phyloP scores from a whole-genome alignment of 1,140 invertebrate genomes.

The Drosophila setifemur region DNA sequence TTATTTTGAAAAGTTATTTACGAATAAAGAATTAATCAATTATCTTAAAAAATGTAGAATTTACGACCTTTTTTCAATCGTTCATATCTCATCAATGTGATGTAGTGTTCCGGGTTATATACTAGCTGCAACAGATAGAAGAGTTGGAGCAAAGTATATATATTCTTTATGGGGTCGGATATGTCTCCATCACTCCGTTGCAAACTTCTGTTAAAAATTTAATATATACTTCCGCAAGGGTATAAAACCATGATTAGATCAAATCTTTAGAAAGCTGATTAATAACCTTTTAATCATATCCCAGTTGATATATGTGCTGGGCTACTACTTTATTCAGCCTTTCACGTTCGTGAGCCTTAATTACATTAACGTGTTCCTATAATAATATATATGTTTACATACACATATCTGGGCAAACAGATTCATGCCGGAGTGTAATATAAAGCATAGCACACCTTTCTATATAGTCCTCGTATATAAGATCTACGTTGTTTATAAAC shows the following conservation, averaged over 20 bases:
- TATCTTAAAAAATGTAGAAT: too few species aligned
- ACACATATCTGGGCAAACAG: conserved; percentile 14
- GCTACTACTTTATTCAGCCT: conserved; percentile 9
- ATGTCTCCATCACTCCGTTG: not conserved
- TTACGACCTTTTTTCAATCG: too few species aligned
- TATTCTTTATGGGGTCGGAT: too few species aligned
- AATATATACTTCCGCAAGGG: too few species aligned
- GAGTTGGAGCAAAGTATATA: too few species aligned
- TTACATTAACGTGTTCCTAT: conserved; percentile 43
- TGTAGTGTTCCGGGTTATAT: too few species aligned
- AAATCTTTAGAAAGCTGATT: conserved; percentile 17
- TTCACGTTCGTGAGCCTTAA: conserved; percentile 15
- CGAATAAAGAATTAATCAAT: too few species aligned
- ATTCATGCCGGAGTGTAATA: conserved; percentile 38
- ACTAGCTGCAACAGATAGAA: too few species aligned
- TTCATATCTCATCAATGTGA: too few species aligned
- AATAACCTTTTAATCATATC: conserved; percentile 6
- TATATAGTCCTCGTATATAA: conserved; percentile 26
- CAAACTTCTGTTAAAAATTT: not conserved
- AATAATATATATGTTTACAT: conserved; percentile 2
- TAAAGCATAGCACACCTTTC: conserved; percentile 41
- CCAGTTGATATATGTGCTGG: conserved; percentile 11
- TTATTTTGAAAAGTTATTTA: too few species aligned
- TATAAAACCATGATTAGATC: conserved; percentile 2
- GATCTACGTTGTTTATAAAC: conserved; percentile 52